phyloP scores from a whole-genome alignment of 2,113 vertebrate genomes.

The Alectura lathami region DNA sequence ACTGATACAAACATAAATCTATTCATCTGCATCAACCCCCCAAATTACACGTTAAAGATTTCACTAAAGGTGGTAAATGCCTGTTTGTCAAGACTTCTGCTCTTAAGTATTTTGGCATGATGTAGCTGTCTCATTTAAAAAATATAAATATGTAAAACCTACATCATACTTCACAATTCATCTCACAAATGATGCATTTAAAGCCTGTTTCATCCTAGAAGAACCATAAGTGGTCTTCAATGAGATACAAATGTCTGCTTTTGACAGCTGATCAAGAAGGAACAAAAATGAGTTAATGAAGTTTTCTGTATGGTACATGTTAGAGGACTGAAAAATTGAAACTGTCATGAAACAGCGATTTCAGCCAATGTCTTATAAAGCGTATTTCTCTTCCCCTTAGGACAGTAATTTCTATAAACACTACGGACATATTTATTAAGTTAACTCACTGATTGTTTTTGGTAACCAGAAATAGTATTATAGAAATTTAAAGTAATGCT shows the following conservation, averaged over 20 bases:
- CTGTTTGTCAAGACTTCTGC: background rate
- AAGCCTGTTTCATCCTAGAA: background rate
- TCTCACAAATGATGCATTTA: background rate
- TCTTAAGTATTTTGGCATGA: background rate
- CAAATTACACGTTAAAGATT: background rate
- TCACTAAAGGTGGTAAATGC: background rate
- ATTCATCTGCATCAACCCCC: background rate
- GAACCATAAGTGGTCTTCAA: background rate
- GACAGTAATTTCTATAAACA: background rate
- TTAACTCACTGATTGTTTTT: background rate
- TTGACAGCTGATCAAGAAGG: background rate
- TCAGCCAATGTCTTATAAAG: background rate
- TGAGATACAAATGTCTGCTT: background rate
- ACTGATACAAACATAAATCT: background rate
- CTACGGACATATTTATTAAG: background rate
- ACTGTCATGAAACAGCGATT: background rate
- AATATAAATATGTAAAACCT: background rate
- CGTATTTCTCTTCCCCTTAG: background rate
- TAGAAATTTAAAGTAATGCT: background rate
- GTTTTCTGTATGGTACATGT: background rate
- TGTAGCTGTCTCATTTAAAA: background rate
- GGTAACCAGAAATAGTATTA: background rate
- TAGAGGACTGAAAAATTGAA: background rate
- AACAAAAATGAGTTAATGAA: background rate
- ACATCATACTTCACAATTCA: background rate